These are phyloP conservation scores for Ectemnius continuus DNA, from an alignment of 2,888 invertebrate genomes.

Conservation along the genomic window DNA sequence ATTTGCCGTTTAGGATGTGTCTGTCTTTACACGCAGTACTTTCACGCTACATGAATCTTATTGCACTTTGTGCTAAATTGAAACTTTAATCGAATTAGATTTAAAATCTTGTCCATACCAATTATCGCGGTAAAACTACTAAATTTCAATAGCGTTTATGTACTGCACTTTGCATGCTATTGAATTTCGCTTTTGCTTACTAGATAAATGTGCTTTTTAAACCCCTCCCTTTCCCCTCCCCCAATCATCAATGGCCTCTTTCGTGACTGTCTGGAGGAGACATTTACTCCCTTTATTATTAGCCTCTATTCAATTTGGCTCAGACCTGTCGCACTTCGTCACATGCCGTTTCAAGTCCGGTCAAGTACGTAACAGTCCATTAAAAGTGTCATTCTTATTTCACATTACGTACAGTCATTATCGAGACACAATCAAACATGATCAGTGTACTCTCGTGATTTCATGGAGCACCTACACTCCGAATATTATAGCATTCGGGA, in stretches of 20 bases:
- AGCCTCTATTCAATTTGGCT: constrained; percentile 66
- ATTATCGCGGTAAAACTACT: too few relatives aligned
- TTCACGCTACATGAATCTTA: constrained; percentile 9
- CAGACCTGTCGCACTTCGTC: constrained; percentile 67
- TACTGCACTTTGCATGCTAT: constrained; percentile 42
- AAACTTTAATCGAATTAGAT: background rate
- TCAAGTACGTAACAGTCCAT: constrained; percentile 14
- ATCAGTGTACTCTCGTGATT: background rate
- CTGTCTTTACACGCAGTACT: constrained; percentile 26
- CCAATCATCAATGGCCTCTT: constrained; percentile 69
- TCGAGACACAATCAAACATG: background rate
- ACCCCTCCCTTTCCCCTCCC: constrained; percentile 44
- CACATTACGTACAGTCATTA: background rate
- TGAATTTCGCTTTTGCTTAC: constrained; percentile 40
- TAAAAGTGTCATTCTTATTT: background rate
- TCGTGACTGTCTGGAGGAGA: constrained; percentile 78
- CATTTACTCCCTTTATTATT: constrained; percentile 67
- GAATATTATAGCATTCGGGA: too few relatives aligned
- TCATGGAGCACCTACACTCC: background rate
- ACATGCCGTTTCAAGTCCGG: constrained; percentile 24
- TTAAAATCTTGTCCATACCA: background rate
- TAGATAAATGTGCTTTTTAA: constrained; percentile 50
- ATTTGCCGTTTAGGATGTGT: constrained; percentile 42
- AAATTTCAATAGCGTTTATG: background rate
- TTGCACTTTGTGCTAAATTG: background rate